Conservation (phyloP, 2,113 vertebrate species). For the Sinocyclocheilus rhinocerous region DNA sequence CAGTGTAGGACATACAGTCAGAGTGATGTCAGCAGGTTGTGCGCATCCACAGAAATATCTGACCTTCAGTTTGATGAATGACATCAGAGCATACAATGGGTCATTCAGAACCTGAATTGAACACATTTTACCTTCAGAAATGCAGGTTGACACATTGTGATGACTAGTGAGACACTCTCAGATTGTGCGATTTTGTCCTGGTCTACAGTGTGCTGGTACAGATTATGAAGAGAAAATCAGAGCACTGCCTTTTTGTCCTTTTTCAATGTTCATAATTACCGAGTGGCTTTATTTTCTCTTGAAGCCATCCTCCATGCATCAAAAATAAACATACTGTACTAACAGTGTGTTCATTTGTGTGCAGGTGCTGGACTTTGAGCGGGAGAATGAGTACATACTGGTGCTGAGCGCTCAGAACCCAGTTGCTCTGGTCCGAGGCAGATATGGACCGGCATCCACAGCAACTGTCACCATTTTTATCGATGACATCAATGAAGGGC, state of each 20-base stretch:
- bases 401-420: constrained; percentile 76
- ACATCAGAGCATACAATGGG: constrained; percentile 30
- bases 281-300: background rate
- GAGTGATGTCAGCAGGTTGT: too few relatives aligned
- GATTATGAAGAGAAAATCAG: background rate
- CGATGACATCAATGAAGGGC: constrained; percentile 79
- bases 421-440: constrained; percentile 74
- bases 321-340: background rate
- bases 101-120: background rate
- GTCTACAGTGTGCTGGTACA: background rate
- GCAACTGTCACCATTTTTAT: constrained; percentile 76
- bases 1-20: too few relatives aligned
- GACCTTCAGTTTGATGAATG: constrained; percentile 28
- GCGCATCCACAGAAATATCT: background rate
- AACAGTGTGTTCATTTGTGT: background rate
- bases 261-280: background rate
- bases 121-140: constrained; percentile 15
- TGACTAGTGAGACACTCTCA: background rate
- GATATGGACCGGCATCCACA: constrained; percentile 78
- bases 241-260: background rate
- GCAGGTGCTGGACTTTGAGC: constrained; percentile 80
- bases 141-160: constrained; percentile 11
- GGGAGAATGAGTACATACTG: constrained; percentile 77
- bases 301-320: background rate
- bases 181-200: background rate